Evolutionary conservation across 2,797 vertebrate genomes (phyloP).

Genomic region (Ctenochaetus hawaiiensis): DNA sequence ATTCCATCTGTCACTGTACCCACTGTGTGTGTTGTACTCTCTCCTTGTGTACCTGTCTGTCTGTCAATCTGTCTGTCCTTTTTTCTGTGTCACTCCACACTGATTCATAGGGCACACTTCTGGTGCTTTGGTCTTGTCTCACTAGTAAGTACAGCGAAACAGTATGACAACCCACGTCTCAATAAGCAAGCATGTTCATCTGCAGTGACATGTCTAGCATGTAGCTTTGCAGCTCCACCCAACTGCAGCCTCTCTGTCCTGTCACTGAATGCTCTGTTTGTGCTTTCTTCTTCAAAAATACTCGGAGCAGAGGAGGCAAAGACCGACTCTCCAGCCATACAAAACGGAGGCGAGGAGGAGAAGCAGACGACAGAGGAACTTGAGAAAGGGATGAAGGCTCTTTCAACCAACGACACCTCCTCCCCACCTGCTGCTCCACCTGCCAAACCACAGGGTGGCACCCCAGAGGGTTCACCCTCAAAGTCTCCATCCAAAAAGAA

Average conservation of each 20-base stretch:
- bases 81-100: constrained; percentile 83
- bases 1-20: constrained; percentile 83
- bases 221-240: constrained; percentile 44
- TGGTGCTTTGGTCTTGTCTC: constrained; percentile 90
- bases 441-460: constrained; percentile 79
- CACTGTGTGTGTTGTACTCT: constrained; percentile 68
- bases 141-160: constrained; percentile 92
- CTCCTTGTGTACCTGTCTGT: constrained; percentile 76
- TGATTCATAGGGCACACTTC: constrained; percentile 89
- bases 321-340: constrained; percentile 72
- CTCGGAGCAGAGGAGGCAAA: constrained; percentile 70
- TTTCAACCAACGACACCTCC: constrained; percentile 85
- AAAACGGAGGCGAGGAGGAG: constrained; percentile 91
- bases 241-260: neutral
- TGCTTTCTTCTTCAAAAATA: constrained; percentile 1
- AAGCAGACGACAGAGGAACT: constrained; percentile 89
- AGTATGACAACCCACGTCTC: constrained; percentile 47
- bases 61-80: constrained; percentile 3
- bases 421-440: constrained; percentile 71
- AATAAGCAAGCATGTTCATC: constrained; percentile 75
- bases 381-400: constrained; percentile 89
- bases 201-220: constrained; percentile 53
- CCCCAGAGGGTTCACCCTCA: constrained; percentile 94
- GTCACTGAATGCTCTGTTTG: constrained; percentile 8
- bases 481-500: constrained; percentile 99